Evolutionary conservation across 30 jellyfish, hydroid and myxozoan genomes (phyloP).

Genomic region (Hydra vulgaris): DNA sequence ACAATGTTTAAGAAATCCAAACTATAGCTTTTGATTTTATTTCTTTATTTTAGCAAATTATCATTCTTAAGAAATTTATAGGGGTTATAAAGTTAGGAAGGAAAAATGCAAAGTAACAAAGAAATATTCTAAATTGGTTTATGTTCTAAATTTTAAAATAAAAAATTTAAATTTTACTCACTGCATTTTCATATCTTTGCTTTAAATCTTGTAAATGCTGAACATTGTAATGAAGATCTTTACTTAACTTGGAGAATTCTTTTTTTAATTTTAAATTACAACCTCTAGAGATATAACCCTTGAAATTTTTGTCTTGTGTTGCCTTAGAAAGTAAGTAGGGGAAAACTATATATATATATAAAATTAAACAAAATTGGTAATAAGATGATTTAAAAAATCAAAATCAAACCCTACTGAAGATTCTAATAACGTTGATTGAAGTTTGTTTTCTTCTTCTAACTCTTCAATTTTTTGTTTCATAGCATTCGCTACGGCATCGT

Average conservation of each 20-base stretch:
- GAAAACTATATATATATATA: neutral
- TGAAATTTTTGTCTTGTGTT: neutral
- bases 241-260: neutral
- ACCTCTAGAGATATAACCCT: neutral
- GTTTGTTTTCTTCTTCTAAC: conserved; percentile 2
- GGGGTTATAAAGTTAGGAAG: no score
- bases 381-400: no score
- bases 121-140: no score
- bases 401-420: neutral
- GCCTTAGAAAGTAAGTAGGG: neutral
- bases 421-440: neutral
- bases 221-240: neutral
- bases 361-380: neutral
- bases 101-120: neutral
- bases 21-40: neutral
- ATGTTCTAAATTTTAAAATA: neutral
- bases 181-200: neutral
- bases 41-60: neutral
- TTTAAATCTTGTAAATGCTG: neutral
- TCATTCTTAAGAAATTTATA: no score
- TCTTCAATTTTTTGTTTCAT: neutral
- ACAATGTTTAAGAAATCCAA: neutral
- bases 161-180: neutral
- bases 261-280: neutral
- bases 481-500: conserved; percentile 15